These are phyloP conservation scores for Colletes gigas DNA, from an alignment of 1,140 invertebrate genomes.

Conservation along the genomic window DNA sequence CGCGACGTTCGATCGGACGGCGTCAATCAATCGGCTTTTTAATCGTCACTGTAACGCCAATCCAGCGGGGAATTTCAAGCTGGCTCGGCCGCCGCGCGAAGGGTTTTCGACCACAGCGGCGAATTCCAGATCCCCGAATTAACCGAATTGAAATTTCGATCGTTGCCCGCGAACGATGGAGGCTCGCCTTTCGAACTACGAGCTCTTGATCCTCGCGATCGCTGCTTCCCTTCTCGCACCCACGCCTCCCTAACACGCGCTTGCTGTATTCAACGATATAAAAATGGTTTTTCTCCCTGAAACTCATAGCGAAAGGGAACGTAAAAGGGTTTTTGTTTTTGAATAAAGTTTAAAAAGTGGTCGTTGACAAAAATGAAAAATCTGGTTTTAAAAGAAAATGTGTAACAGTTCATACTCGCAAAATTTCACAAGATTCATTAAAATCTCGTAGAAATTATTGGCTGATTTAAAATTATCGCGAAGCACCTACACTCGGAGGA, in stretches of 20 bases:
- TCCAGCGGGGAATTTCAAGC: not conserved
- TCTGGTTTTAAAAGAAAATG: too few species aligned
- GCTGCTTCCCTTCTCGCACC: not conserved
- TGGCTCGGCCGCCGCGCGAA: not conserved
- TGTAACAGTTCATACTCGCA: too few species aligned
- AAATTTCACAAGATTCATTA: too few species aligned
- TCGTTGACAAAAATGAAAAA: too few species aligned
- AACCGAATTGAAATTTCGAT: constrained; percentile 44
- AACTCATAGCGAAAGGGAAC: not conserved
- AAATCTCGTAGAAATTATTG: too few species aligned
- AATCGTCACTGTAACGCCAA: constrained; percentile 34
- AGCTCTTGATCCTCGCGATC: constrained; percentile 13
- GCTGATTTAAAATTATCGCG: too few species aligned
- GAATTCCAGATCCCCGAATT: constrained; percentile 17
- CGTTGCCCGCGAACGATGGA: not conserved
- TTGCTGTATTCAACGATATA: constrained; percentile 5
- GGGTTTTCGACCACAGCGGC: constrained; percentile 18
- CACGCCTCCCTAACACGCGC: not conserved
- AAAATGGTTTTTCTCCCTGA: constrained; percentile 15
- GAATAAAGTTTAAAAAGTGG: too few species aligned
- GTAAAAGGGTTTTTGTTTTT: not conserved
- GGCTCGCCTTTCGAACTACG: not conserved
- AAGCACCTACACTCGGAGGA: too few species aligned
- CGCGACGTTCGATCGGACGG: constrained; percentile 27
- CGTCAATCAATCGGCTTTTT: constrained; percentile 41